Evolutionary conservation across 2,797 vertebrate species (phyloP).

Genomic region (Crocodylus rhombifer): DNA sequence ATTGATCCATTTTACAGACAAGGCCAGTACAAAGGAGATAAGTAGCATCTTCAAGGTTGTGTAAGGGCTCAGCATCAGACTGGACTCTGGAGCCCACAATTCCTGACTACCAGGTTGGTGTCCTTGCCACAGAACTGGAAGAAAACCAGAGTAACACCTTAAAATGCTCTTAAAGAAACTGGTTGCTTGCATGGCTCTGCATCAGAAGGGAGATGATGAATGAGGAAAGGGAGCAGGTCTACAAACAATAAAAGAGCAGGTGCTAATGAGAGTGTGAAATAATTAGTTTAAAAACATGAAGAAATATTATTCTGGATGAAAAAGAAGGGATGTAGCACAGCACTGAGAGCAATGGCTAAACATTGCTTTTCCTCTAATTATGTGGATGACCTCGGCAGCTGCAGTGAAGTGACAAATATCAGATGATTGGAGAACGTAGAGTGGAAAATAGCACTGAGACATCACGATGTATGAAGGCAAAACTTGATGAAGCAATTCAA

Average conservation of each 20-base stretch:
- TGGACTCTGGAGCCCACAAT: neutral
- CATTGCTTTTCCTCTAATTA: neutral
- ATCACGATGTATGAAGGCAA: slow-evolving; percentile 48
- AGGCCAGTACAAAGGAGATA: neutral
- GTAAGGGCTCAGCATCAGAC: neutral
- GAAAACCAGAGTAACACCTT: neutral
- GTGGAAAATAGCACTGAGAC: slow-evolving; percentile 14
- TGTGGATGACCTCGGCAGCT: neutral
- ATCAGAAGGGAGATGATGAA: neutral
- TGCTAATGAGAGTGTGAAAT: neutral
- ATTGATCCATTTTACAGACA: neutral
- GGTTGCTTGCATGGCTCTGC: neutral
- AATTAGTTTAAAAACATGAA: neutral
- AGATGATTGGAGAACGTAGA: neutral
- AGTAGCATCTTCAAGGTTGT: neutral
- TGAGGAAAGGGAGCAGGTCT: neutral
- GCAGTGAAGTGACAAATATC: slow-evolving; percentile 30
- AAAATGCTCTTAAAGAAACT: neutral
- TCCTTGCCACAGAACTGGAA: neutral
- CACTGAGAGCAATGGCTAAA: neutral
- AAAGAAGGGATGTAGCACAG: neutral
- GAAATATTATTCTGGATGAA: neutral
- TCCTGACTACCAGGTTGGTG: neutral
- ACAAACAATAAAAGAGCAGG: neutral
- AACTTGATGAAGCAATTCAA: slow-evolving; percentile 32